phyloP scores from a whole-genome alignment of 2,797 vertebrate genomes.

The Tolypeutes matacus region DNA sequence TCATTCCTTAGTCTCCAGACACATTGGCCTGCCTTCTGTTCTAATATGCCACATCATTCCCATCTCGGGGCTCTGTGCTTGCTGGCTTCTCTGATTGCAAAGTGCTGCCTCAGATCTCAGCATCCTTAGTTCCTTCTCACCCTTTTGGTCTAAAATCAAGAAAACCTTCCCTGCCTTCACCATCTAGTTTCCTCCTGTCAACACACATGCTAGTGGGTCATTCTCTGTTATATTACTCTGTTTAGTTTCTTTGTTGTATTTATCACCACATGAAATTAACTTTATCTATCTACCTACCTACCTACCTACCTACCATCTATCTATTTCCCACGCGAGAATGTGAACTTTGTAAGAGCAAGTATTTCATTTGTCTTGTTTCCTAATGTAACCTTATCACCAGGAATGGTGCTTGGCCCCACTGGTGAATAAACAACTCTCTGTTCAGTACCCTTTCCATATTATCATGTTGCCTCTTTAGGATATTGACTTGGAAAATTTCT shows the following conservation, averaged over 20 bases:
- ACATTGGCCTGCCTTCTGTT: neutral
- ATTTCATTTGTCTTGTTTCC: conserved; percentile 39
- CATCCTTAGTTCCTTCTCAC: neutral
- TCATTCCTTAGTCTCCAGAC: neutral
- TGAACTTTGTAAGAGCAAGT: conserved; percentile 19
- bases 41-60: neutral
- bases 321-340: neutral
- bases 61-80: neutral
- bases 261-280: conserved; percentile 20
- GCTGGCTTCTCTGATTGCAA: neutral
- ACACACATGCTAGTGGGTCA: neutral
- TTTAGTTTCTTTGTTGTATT: neutral
- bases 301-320: conserved; percentile 4
- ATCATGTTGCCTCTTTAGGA: conserved; percentile 1
- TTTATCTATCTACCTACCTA: conserved; percentile 31
- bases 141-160: neutral
- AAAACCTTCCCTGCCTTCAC: neutral
- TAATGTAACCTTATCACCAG: neutral
- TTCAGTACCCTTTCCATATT: conserved; percentile 10
- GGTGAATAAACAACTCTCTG: neutral
- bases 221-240: neutral
- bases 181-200: neutral
- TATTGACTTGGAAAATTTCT: conserved; percentile 23
- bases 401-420: neutral
- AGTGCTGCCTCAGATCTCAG: neutral